A percentile compares a stretch with the other conserved stretches of the same genome.
Evolutionary conservation across 2,797 vertebrate species (phyloP).

Genomic region (Emys orbicularis): DNA sequence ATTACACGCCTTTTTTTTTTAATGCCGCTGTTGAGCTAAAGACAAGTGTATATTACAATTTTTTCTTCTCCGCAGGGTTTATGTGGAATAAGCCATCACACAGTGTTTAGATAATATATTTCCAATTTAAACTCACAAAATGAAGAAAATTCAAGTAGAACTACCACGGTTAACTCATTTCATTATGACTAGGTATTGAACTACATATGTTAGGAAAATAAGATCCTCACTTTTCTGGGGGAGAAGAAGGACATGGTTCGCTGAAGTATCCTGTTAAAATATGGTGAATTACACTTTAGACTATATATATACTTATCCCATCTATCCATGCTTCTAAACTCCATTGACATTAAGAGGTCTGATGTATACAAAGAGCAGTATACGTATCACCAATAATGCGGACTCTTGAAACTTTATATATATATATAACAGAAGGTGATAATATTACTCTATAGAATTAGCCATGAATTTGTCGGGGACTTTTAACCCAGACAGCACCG

Average conservation of each 20-base stretch:
- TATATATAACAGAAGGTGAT: neutral
- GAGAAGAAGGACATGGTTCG: neutral
- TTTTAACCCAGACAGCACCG: too few relatives aligned
- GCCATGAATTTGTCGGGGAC: too few relatives aligned
- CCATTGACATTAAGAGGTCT: neutral
- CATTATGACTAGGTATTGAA: neutral
- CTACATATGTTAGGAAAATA: neutral
- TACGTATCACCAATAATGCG: neutral
- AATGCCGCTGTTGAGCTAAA: neutral
- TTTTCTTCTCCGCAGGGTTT: neutral
- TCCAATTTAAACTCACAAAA: neutral
- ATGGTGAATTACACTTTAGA: neutral
- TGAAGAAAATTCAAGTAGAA: neutral
- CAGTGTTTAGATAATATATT: neutral
- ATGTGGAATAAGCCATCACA: neutral
- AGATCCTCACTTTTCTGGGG: neutral
- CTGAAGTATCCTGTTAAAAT: neutral
- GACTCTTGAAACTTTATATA: neutral
- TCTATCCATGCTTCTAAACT: neutral
- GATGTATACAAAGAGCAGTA: neutral
- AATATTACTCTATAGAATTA: neutral
- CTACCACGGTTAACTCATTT: neutral
- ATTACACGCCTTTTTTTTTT: neutral
- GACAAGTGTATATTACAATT: accelerated
- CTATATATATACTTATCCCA: neutral